Evolutionary conservation across 2,797 vertebrate genomes (phyloP).

Genomic region (Enteromius thamalakanensis): DNA sequence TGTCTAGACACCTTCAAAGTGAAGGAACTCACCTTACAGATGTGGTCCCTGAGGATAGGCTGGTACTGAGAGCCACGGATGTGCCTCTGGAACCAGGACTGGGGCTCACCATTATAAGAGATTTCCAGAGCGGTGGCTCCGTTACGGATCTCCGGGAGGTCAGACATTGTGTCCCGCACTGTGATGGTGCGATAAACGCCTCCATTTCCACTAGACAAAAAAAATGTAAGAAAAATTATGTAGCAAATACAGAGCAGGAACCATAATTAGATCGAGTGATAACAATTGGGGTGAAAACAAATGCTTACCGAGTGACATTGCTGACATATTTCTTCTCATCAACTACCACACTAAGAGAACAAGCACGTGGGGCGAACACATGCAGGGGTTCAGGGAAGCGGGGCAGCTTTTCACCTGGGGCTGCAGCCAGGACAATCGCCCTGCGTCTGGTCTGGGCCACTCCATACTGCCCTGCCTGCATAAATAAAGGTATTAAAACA

Average conservation of each 20-base stretch:
- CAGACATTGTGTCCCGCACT: slow-evolving; percentile 94
- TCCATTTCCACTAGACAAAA: slow-evolving; percentile 81
- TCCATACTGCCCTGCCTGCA: slow-evolving; percentile 93
- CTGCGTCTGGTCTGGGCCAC: slow-evolving; percentile 93
- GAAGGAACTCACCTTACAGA: slow-evolving; percentile 87
- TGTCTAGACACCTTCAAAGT: neutral
- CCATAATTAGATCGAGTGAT: neutral
- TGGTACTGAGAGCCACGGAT: slow-evolving; percentile 95
- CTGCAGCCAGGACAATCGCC: slow-evolving; percentile 92
- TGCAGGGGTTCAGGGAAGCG: slow-evolving; percentile 93
- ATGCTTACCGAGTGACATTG: slow-evolving; percentile 89
- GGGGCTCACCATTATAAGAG: slow-evolving; percentile 94
- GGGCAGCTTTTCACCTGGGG: slow-evolving; percentile 92
- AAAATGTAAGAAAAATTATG: neutral
- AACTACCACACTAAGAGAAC: slow-evolving; percentile 91
- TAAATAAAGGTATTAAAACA: neutral
- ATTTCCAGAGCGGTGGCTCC: slow-evolving; percentile 90
- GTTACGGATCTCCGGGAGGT: slow-evolving; percentile 94
- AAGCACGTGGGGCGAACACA: slow-evolving; percentile 93
- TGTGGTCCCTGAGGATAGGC: slow-evolving; percentile 95
- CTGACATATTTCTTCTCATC: slow-evolving; percentile 93
- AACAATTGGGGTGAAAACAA: neutral
- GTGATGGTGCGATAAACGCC: slow-evolving; percentile 96
- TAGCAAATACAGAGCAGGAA: neutral
- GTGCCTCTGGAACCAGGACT: slow-evolving; percentile 99